Conservation (phyloP, 2,113 vertebrate species). For the Eulemur macaco region DNA sequence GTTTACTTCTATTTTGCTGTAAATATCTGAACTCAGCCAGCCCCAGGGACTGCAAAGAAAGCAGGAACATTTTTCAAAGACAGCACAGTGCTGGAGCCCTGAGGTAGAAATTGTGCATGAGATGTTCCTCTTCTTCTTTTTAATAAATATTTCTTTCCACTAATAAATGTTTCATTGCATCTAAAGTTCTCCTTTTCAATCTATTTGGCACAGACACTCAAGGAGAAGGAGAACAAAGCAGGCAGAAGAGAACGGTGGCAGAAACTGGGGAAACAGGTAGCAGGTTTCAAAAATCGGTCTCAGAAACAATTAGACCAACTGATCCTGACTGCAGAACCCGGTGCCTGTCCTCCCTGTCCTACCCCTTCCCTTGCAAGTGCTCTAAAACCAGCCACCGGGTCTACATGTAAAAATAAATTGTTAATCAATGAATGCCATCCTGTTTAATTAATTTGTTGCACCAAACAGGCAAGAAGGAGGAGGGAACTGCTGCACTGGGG, state of each 20-base stretch:
- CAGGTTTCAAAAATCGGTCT: slow-evolving; percentile 66
- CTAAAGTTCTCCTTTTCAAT: slow-evolving; percentile 59
- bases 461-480: slow-evolving; percentile 59
- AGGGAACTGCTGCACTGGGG: not conserved
- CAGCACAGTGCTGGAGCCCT: not conserved
- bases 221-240: slow-evolving; percentile 41
- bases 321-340: slow-evolving; percentile 24
- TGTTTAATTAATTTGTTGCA: slow-evolving; percentile 80
- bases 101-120: slow-evolving; percentile 47
- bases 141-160: slow-evolving; percentile 61
- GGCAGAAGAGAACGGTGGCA: slow-evolving; percentile 40
- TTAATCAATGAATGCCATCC: slow-evolving; percentile 79
- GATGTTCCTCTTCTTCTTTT: not conserved
- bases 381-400: slow-evolving; percentile 57
- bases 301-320: slow-evolving; percentile 33
- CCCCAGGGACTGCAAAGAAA: slow-evolving; percentile 44
- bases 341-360: not conserved
- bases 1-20: slow-evolving; percentile 42
- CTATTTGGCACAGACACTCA: slow-evolving; percentile 20
- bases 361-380: not conserved
- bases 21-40: slow-evolving; percentile 30
- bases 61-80: slow-evolving; percentile 54
- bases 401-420: slow-evolving; percentile 71
- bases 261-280: slow-evolving; percentile 65
- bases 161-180: slow-evolving; percentile 71